These are phyloP conservation scores for Leuciscus waleckii DNA, from an alignment of 2,797 vertebrate species.

Conservation along the genomic window DNA sequence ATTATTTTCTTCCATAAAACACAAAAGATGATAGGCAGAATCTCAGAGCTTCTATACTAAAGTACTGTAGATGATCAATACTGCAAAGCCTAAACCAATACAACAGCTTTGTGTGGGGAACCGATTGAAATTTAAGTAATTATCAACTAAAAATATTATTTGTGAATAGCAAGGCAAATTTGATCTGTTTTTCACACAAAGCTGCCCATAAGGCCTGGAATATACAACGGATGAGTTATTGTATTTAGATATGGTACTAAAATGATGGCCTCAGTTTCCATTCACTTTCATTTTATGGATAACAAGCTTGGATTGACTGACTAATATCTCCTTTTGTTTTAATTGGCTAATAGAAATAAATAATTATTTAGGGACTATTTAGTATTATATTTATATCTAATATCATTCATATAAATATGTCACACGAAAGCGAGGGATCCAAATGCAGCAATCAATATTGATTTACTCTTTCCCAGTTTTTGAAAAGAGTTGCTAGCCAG, in stretches of 20 bases:
- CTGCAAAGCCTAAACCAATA: not conserved
- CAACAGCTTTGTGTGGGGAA: not conserved
- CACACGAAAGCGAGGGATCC: no score
- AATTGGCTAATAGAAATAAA: not conserved
- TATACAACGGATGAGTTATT: no score
- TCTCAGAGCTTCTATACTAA: not conserved
- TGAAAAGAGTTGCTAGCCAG: no score
- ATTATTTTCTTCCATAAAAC: not conserved
- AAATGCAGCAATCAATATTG: no score
- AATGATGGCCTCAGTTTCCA: not conserved
- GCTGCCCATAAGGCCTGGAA: not conserved
- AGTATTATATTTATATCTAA: not conserved
- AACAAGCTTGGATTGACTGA: not conserved
- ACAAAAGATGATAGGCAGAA: not conserved
- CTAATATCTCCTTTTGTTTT: not conserved
- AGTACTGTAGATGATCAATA: not conserved
- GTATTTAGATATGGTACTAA: not conserved
- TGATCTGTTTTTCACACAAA: not conserved
- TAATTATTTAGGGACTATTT: not conserved
- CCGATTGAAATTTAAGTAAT: not conserved
- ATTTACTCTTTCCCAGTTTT: no score
- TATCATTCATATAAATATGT: not conserved
- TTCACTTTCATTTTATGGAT: not conserved
- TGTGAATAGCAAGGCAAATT: not conserved
- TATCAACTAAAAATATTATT: not conserved